Conservation (phyloP, 2,113 vertebrate species). For the Charina bottae region DNA sequence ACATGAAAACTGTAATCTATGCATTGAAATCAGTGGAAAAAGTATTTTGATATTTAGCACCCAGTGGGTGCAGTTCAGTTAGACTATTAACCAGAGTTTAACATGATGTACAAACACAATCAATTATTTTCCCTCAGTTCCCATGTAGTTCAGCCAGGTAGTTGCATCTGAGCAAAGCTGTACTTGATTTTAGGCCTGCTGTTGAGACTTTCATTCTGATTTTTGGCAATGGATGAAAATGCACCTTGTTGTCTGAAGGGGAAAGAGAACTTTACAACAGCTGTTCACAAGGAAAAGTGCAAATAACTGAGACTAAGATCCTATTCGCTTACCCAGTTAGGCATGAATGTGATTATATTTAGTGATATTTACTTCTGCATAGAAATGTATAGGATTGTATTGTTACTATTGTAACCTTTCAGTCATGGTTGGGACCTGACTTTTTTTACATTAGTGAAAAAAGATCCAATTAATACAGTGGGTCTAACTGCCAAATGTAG, state of each 20-base stretch:
- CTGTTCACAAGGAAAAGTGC: background rate
- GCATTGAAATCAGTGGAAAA: background rate
- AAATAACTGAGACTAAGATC: background rate
- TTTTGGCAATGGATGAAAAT: background rate
- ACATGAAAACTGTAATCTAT: background rate
- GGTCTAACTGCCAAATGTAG: background rate
- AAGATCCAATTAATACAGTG: background rate
- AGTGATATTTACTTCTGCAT: background rate
- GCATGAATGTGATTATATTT: background rate
- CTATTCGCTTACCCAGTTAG: background rate
- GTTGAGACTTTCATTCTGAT: background rate
- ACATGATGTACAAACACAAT: background rate
- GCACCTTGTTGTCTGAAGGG: background rate
- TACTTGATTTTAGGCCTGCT: background rate
- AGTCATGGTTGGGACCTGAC: background rate
- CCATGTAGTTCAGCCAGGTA: background rate
- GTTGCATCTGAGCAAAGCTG: background rate
- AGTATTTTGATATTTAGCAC: background rate
- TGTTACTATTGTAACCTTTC: background rate
- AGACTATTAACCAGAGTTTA: background rate
- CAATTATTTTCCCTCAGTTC: background rate
- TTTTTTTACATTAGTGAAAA: conserved; percentile 4
- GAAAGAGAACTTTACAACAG: background rate
- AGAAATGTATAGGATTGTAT: background rate
- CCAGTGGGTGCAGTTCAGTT: background rate